These are phyloP conservation scores for Tapirus indicus DNA, from an alignment of 2,797 vertebrate species.

Conservation along the genomic window DNA sequence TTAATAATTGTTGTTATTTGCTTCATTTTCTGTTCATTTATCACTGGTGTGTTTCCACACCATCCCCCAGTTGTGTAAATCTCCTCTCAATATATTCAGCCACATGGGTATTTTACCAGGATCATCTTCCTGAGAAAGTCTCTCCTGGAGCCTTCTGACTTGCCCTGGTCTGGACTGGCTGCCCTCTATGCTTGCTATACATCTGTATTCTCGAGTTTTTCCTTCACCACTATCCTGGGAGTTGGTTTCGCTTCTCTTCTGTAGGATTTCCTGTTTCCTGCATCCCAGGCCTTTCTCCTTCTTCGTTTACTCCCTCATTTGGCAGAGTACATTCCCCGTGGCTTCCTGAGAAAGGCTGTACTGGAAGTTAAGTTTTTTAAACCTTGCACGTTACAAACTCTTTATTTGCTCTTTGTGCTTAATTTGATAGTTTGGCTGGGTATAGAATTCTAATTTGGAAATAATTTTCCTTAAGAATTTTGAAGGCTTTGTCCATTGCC, in stretches of 20 bases:
- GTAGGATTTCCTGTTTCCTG: not conserved
- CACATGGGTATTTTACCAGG: not conserved
- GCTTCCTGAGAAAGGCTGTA: not conserved
- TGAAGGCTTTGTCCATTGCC: not conserved
- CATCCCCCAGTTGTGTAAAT: not conserved
- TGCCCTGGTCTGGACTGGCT: not conserved
- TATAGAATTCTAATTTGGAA: constrained; percentile 44
- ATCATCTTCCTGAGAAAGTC: not conserved
- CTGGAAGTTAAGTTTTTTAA: not conserved
- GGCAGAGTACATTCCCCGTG: not conserved
- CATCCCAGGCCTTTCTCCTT: not conserved
- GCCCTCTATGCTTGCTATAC: not conserved
- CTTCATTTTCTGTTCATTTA: not conserved
- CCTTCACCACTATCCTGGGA: not conserved
- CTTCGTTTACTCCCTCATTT: not conserved
- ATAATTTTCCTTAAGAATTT: constrained; percentile 20
- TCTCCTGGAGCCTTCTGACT: not conserved
- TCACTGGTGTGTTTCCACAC: not conserved
- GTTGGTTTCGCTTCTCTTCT: not conserved
- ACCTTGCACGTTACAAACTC: not conserved
- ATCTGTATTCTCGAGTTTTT: not conserved
- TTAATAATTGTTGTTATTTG: not conserved
- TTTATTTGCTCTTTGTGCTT: not conserved
- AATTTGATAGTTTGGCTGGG: constrained; percentile 37
- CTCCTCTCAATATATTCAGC: not conserved